Evolutionary conservation across 2,888 invertebrate species (phyloP), one percentile per base, ranked within the genome.

Genomic region (Glaucopsyche alexis): DNA sequence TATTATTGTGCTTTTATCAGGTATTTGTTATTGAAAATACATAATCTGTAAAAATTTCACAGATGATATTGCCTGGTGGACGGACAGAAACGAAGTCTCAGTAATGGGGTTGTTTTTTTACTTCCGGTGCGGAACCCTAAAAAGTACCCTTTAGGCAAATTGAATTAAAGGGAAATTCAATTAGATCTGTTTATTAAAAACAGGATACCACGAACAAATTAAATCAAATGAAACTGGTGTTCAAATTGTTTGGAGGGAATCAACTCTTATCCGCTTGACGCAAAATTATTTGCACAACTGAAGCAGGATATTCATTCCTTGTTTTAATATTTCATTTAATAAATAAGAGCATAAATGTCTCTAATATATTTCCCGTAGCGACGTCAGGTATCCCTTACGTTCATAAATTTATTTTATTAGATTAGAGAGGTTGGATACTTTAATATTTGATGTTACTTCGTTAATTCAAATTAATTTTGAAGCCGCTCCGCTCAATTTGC

Each of bases 241-340:
- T 60, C 29, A 7, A 60, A 60, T 60, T 60, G 60, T 60, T 60
- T 19, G 60, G 7, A 29, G 6, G 60, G 60, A 55, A 60, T 29
- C 60, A 11, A 60, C 13, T 38, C 29, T 38, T 60, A 60, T 60
- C 29, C 29, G 29, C 60, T 47, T 13, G 47, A 11, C 47, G 47
- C 47, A 19, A 60, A 55, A 60, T 60, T 38, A 60, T 60, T 60
- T 60, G 29, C 29, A 60, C 60, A 60, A 14, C 29, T 16, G 52
- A 14, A 60, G 60, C 29, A 9, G 29, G 60, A 2, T 29, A 2
- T 29, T 29, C 29, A 1, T 60, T 60, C 13, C 60, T 60, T 60
- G 60, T 60, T 60, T 60, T 6, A 60, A 38, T 60, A 38, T 60
- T 60, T 60, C 29, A 60, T 38, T 38, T 16, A 29, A 60, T 60